These are phyloP conservation scores for Heterotis niloticus DNA, from an alignment of 2,113 vertebrate species.

Conservation along the genomic window DNA sequence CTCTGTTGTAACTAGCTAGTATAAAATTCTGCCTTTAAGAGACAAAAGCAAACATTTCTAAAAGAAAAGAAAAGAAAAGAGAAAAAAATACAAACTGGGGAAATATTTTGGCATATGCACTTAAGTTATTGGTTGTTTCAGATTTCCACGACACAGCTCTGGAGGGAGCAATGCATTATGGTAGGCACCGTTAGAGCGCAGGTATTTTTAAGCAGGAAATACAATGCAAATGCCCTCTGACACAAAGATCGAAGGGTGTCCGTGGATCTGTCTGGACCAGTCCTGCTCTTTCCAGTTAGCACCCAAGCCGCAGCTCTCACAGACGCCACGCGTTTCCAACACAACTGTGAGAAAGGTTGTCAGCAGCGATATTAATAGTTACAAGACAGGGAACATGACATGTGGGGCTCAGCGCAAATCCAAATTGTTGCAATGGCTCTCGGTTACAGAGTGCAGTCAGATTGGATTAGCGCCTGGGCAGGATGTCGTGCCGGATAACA, in stretches of 20 bases:
- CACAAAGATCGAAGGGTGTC: neutral
- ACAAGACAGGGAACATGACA: slow-evolving; percentile 8
- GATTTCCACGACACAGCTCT: neutral
- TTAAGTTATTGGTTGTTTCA: neutral
- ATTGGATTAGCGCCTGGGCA: slow-evolving; percentile 4
- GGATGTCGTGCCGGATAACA: neutral
- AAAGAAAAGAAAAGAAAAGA: too few species aligned
- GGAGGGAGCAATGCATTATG: neutral
- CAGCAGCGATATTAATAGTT: slow-evolving; percentile 17
- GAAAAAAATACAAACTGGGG: too few species aligned
- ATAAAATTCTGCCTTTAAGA: too few species aligned
- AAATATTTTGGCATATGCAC: too few species aligned
- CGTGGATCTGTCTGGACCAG: neutral
- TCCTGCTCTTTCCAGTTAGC: neutral
- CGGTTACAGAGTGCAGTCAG: slow-evolving; percentile 4
- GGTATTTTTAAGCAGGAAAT: neutral
- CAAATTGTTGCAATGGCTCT: slow-evolving; percentile 15
- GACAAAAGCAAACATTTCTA: too few species aligned
- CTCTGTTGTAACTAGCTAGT: too few species aligned
- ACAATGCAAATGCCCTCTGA: neutral
- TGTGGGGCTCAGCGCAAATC: neutral
- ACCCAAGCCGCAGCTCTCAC: neutral
- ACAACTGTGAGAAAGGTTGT: neutral
- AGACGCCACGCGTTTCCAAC: neutral
- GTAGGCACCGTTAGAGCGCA: neutral